These are phyloP conservation scores for Peromyscus nudipes DNA, from an alignment of 2,797 vertebrate genomes.

Conservation along the genomic window DNA sequence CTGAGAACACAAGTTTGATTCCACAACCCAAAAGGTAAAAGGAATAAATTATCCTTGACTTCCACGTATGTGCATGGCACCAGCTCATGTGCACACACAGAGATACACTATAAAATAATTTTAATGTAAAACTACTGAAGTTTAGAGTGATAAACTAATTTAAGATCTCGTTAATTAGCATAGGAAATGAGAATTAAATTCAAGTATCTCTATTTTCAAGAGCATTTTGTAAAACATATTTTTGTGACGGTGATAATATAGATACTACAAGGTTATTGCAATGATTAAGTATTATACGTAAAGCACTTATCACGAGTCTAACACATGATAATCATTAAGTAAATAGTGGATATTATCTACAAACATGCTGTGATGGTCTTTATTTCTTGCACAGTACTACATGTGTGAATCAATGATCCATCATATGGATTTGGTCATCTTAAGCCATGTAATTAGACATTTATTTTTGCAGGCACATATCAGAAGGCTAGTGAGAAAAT, in stretches of 20 bases:
- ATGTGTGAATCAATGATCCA: not conserved
- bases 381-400: not conserved
- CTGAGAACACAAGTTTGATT: not conserved
- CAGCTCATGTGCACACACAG: not conserved
- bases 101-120: not conserved
- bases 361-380: not conserved
- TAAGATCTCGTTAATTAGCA: not conserved
- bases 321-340: slow-evolving; percentile 31
- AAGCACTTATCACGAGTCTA: not conserved
- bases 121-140: not conserved
- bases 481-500: not conserved
- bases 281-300: slow-evolving; percentile 31
- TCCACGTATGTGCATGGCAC: too few relatives aligned
- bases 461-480: not conserved
- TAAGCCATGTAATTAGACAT: not conserved
- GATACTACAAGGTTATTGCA: not conserved
- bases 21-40: not conserved
- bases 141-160: not conserved
- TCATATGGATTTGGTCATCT: slow-evolving; percentile 15
- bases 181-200: not conserved
- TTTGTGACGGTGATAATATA: not conserved
- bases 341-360: not conserved
- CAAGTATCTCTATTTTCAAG: slow-evolving; percentile 8
- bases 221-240: not conserved
- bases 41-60: not conserved